A percentile compares a stretch with the other conserved stretches of the same genome.
Evolutionary conservation across 2,797 vertebrate species (phyloP).

Genomic region (Xyrichtys novacula): DNA sequence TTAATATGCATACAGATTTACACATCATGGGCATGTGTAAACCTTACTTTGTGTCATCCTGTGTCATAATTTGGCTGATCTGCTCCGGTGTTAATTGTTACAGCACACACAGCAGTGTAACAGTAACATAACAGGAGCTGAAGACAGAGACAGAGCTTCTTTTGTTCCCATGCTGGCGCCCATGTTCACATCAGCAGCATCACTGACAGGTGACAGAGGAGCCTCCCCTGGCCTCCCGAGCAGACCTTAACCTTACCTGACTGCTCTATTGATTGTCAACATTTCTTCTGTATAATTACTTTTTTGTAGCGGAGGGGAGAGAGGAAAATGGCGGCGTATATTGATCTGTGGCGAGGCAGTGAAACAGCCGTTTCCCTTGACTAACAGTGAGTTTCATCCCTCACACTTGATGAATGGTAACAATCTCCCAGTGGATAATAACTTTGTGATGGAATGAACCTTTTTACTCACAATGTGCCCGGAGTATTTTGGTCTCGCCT

Average conservation of each 20-base stretch:
- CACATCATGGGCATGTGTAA: constrained; percentile 1
- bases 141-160: constrained; percentile 61
- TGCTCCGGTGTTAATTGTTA: constrained; percentile 64
- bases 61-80: not conserved
- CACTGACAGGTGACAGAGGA: constrained; percentile 83
- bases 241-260: constrained; percentile 87
- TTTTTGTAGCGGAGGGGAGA: constrained; percentile 81
- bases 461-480: constrained; percentile 76
- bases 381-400: constrained; percentile 94
- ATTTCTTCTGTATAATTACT: constrained; percentile 98
- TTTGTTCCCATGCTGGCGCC: constrained; percentile 65
- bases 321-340: constrained; percentile 86
- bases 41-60: constrained; percentile 20
- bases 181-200: constrained; percentile 72
- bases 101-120: constrained; percentile 44
- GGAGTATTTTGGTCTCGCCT: constrained; percentile 71
- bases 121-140: constrained; percentile 57
- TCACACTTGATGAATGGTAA: constrained; percentile 94
- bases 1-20: not conserved
- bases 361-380: constrained; percentile 93
- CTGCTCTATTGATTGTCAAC: constrained; percentile 93
- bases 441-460: constrained; percentile 94
- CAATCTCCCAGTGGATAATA: constrained; percentile 90
- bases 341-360: constrained; percentile 90
- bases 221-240: constrained; percentile 68